phyloP scores from a whole-genome alignment of 2,888 invertebrate genomes.

The Parnassius mnemosyne region DNA sequence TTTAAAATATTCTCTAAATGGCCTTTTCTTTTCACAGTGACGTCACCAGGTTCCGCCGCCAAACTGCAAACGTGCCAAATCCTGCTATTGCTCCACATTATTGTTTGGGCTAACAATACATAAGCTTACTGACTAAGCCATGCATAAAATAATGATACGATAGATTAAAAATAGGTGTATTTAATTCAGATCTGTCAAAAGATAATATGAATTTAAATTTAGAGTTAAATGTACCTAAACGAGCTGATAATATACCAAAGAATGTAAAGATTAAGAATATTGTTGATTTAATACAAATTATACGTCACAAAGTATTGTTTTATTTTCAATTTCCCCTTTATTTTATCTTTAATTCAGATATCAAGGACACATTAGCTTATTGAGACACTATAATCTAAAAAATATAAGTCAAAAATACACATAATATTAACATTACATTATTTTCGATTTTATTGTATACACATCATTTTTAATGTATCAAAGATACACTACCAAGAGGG shows the following conservation, averaged over 20 bases:
- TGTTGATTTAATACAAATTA: constrained; percentile 81
- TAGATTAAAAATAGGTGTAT: constrained; percentile 60
- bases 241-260: constrained; percentile 77
- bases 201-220: constrained; percentile 62
- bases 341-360: not conserved
- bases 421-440: too few species aligned
- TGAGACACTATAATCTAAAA: too few species aligned
- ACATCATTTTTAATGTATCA: too few species aligned
- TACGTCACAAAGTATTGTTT: constrained; percentile 62
- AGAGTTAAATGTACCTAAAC: constrained; percentile 61
- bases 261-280: constrained; percentile 77
- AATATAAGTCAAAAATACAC: too few species aligned
- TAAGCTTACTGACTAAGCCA: constrained; percentile 41
- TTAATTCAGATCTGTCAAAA: constrained; percentile 50
- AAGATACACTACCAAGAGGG: too few species aligned
- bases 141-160: constrained; percentile 41
- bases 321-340: constrained; percentile 33
- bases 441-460: too few species aligned
- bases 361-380: too few species aligned
- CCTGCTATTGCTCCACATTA: constrained; percentile 56
- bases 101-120: constrained; percentile 66
- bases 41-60: constrained; percentile 69
- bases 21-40: constrained; percentile 54
- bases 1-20: constrained; percentile 31
- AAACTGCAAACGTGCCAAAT: constrained; percentile 65